Conservation (phyloP, 2,797 vertebrate species). For the Echeneis naucrates region DNA sequence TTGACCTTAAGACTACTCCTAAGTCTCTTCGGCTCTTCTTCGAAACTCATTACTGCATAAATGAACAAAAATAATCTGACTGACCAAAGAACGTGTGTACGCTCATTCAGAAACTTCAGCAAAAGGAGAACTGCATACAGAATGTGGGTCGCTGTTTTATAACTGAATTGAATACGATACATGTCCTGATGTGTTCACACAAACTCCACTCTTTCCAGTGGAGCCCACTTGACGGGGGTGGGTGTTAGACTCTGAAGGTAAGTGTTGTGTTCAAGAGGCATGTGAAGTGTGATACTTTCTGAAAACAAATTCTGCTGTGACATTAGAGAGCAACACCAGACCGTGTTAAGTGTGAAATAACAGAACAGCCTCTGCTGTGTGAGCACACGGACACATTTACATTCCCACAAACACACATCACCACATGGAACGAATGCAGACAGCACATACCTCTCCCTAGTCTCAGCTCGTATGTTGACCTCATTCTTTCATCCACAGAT, state of each 20-base stretch:
- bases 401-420: slow-evolving; percentile 27
- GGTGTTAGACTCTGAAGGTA: slow-evolving; percentile 21
- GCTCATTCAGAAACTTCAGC: slow-evolving; percentile 18
- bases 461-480: slow-evolving; percentile 67
- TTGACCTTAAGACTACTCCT: neutral
- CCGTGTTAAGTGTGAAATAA: slow-evolving; percentile 49
- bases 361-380: slow-evolving; percentile 53
- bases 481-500: slow-evolving; percentile 77
- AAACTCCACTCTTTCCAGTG: slow-evolving; percentile 1
- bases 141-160: slow-evolving; percentile 19
- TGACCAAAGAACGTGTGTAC: neutral
- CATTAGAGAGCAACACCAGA: slow-evolving; percentile 38
- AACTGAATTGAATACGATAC: neutral
- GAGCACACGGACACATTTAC: slow-evolving; percentile 40
- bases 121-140: neutral
- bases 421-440: neutral
- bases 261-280: slow-evolving; percentile 27
- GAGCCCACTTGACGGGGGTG: neutral
- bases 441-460: slow-evolving; percentile 34
- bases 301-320: slow-evolving; percentile 44
- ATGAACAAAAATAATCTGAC: neutral
- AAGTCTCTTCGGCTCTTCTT: neutral
- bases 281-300: slow-evolving; percentile 36
- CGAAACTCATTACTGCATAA: neutral
- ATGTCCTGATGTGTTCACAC: slow-evolving; percentile 1